Conservation (phyloP, 2,113 vertebrate species). For the Pithys albifrons region DNA sequence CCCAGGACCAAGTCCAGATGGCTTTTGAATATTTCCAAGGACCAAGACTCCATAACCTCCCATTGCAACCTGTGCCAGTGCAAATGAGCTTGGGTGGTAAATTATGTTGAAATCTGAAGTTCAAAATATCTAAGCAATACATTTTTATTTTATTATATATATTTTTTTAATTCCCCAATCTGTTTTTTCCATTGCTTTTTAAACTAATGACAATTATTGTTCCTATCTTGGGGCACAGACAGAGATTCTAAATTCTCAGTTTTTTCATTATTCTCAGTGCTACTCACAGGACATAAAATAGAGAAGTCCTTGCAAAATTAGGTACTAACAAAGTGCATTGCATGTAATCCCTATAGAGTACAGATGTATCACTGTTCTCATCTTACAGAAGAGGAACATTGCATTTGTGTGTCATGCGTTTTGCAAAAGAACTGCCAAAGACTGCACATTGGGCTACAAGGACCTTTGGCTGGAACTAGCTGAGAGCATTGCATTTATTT, state of each 20-base stretch:
- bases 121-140: not conserved
- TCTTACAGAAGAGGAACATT: not conserved
- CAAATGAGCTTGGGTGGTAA: not conserved
- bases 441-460: not conserved
- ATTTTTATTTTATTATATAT: not conserved
- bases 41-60: not conserved
- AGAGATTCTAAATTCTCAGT: not conserved
- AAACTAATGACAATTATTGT: not conserved
- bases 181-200: not conserved
- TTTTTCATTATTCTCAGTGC: not conserved
- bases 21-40: not conserved
- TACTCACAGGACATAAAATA: not conserved
- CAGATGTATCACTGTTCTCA: not conserved
- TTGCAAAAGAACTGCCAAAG: not conserved
- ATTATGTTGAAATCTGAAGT: not conserved
- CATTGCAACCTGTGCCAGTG: not conserved
- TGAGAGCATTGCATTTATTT: not conserved
- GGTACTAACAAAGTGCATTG: not conserved
- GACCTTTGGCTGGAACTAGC: not conserved
- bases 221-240: not conserved
- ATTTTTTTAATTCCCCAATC: not conserved
- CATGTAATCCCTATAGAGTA: not conserved
- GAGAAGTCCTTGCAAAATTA: not conserved
- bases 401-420: fast-evolving
- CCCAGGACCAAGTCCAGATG: not conserved